These are phyloP conservation scores for Hirtodrosophila confusa DNA, from an alignment of 2,888 invertebrate species.

Conservation along the genomic window DNA sequence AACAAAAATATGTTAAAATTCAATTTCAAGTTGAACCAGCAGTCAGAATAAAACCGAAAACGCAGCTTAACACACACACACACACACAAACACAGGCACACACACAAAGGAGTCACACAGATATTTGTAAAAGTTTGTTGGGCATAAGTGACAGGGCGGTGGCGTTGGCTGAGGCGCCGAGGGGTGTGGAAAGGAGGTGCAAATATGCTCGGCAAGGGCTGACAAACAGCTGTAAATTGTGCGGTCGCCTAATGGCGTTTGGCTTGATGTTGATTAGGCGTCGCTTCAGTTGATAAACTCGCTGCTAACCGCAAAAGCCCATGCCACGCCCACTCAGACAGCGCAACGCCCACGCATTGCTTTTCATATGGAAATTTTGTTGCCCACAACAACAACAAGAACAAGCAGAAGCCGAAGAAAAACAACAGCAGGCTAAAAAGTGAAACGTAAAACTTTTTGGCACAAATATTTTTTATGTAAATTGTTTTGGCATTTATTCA, in stretches of 20 bases:
- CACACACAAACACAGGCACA: constrained; percentile 9
- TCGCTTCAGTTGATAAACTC: constrained; percentile 75
- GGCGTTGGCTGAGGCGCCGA: neutral
- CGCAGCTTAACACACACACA: constrained; percentile 7
- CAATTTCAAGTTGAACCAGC: constrained; percentile 60
- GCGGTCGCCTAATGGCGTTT: constrained; percentile 67
- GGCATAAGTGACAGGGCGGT: constrained; percentile 21
- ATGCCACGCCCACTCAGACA: constrained; percentile 32
- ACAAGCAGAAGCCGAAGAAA: neutral
- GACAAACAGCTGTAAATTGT: constrained; percentile 69
- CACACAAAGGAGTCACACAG: neutral
- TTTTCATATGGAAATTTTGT: constrained; percentile 72
- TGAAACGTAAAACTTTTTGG: constrained; percentile 67
- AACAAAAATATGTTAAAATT: constrained; percentile 67
- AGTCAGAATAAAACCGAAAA: constrained; percentile 51
- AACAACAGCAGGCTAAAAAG: constrained; percentile 24
- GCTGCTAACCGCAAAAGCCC: constrained; percentile 43
- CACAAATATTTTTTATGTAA: constrained; percentile 76
- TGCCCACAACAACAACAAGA: constrained; percentile 23
- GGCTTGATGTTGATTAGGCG: constrained; percentile 74
- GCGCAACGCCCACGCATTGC: constrained; percentile 33
- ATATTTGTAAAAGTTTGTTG: constrained; percentile 30
- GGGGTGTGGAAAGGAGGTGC: neutral
- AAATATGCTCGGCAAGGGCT: constrained; percentile 18
- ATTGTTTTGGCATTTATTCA: constrained; percentile 76